These are phyloP conservation scores for Gnatocerus cornutus DNA, from an alignment of 2,888 invertebrate genomes.

Conservation along the genomic window DNA sequence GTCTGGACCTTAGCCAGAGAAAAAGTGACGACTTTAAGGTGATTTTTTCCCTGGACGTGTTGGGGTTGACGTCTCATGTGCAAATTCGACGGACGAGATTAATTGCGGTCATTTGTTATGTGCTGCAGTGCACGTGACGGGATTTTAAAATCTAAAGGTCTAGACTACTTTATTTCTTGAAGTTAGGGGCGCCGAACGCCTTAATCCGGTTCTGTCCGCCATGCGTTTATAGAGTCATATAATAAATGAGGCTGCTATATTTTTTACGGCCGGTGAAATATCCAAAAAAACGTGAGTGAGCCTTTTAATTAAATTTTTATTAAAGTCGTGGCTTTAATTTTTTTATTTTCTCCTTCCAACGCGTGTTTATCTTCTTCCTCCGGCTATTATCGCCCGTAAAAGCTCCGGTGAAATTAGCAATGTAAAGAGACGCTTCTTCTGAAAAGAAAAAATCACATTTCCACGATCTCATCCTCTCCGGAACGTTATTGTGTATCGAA, in stretches of 20 bases:
- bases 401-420: slow-evolving; percentile 23
- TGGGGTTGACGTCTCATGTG: slow-evolving; percentile 29
- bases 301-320: slow-evolving; percentile 41
- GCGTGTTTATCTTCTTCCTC: slow-evolving; percentile 10
- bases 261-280: slow-evolving; percentile 34
- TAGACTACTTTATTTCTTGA: slow-evolving; percentile 21
- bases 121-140: slow-evolving; percentile 23
- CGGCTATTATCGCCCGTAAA: slow-evolving; percentile 11
- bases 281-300: slow-evolving; percentile 25
- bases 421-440: slow-evolving; percentile 14
- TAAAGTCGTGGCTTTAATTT: slow-evolving; percentile 28
- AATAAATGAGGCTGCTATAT: slow-evolving; percentile 36
- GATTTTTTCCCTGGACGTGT: slow-evolving; percentile 12
- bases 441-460: slow-evolving; percentile 28
- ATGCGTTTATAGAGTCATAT: slow-evolving; percentile 27
- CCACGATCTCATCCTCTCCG: slow-evolving; percentile 6
- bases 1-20: slow-evolving; percentile 6
- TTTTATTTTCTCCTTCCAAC: slow-evolving; percentile 10
- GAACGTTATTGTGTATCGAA: slow-evolving; percentile 46
- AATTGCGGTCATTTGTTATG: slow-evolving; percentile 31
- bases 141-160: slow-evolving; percentile 29
- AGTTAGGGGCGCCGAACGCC: slow-evolving; percentile 10
- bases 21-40: neutral
- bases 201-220: slow-evolving; percentile 31
- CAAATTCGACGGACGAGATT: slow-evolving; percentile 35